Base-by-base conservation (phyloP, 1,140 invertebrate species). In the Dendrolimus punctatus region DNA sequence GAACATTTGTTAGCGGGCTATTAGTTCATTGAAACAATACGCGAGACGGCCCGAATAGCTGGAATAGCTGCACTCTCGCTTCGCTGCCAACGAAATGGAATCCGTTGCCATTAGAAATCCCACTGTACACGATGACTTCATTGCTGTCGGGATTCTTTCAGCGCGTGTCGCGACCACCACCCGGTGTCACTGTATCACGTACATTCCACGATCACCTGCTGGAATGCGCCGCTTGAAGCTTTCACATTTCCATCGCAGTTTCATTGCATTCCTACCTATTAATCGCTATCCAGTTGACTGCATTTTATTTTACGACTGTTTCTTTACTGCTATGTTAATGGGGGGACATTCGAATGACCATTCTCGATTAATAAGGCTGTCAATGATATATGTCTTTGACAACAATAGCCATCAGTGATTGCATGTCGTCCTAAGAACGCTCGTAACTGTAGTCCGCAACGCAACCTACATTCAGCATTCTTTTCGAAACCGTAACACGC, bases 401-500 rank as follows among this genome's bases (percentile, higher is more conserved):
- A 78, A 79, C 71, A 76, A 81, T 76, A 75, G 73, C 60, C 67
- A 80, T 80, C 70, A 71, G 49, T 61, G 58, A 69, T 74, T 80
- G 69, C 75, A 79, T 76, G 55, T 48, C 55, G 51, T 75, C 74
- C 73, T 71, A 59, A 73, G 66, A 79, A 69, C 66, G 73, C 64
- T 73, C 64, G 79, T 79, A 80, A 82, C 82, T 80, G 82, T 80
- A 80, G 79, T 80, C 76, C 55, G 71, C 65, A 74, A 70, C 73
- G 68, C 79, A 84, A 84, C 80, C 80, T 79, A 82, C 80, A 83
- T 82, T 82, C 79, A 67, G 74, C 76, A 85, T 85, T 85, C 81
- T 85, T 85, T 85, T 79, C 74, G 73, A 82, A 85, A 85, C 82
- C 79, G 82, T 85, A 85, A 80, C 79, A 83, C 71, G 75, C 77